Conservation (phyloP, 1,140 invertebrate genomes). For the Caenorhabditis briggsae region DNA sequence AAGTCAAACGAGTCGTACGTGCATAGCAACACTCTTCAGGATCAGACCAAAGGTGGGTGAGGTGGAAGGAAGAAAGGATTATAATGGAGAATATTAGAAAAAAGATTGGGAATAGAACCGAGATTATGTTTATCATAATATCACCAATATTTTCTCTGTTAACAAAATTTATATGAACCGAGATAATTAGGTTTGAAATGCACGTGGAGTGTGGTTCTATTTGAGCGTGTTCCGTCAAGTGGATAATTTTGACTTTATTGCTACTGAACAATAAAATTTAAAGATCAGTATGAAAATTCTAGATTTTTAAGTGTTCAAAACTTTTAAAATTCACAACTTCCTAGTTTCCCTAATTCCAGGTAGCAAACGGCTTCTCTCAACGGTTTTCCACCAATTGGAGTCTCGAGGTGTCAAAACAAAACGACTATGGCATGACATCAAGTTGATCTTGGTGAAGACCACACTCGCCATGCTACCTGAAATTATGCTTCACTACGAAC, state of each 20-base stretch:
- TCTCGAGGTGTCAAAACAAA: conserved; percentile 78
- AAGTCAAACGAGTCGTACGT: conserved; percentile 79
- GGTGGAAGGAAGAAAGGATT: not conserved
- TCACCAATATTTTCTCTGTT: no score
- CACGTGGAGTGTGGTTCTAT: no score
- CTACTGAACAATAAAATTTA: no score
- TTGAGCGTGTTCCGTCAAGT: no score
- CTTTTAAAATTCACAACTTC: no score
- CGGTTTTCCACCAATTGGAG: conserved; percentile 79
- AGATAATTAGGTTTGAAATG: no score
- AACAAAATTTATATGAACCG: no score
- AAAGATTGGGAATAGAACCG: no score
- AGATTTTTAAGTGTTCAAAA: no score
- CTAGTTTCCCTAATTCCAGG: conserved; percentile 76
- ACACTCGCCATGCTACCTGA: conserved; percentile 79
- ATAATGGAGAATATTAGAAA: not conserved
- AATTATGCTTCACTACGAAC: conserved; percentile 79
- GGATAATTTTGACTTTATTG: no score
- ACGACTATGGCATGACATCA: conserved; percentile 79
- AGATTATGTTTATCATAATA: no score
- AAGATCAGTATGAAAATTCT: no score
- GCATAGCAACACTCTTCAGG: conserved; percentile 79
- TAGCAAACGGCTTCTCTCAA: conserved; percentile 79
- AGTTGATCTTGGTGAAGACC: conserved; percentile 79
- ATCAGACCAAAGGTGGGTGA: conserved; percentile 69